Base-by-base conservation (phyloP, 2,113 vertebrate species). In the Pterocles orientalis region DNA sequence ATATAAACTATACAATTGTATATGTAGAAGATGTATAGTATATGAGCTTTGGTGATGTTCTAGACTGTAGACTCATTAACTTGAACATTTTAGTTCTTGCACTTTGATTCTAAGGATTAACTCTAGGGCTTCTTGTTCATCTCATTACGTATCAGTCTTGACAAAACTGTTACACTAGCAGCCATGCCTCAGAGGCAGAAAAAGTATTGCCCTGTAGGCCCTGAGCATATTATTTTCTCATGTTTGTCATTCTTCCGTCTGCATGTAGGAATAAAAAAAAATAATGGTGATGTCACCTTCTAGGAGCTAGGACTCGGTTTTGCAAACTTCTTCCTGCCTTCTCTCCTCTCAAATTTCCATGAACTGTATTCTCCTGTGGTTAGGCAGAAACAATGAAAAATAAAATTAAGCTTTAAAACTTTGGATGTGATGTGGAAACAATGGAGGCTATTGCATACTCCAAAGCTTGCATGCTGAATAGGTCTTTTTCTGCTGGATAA, bases 401-500 rank as follows among this genome's bases (percentile, higher is more conserved):
- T 18, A 72, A 61, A 72, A 23, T 3, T 29, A 51, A 36, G 8
- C 13, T 76, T 71, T 54, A 77, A 62, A 69, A 26, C 23, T 23
- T 64, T 76, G 60, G 76, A 72, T 86, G 60, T 9, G 15, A 60
- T 39, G 7, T 68, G 86, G 78, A 94, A 78, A 86, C 81, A 79
- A 78, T 33, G 14, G 33, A 82, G 12, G 47, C 39, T 90, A 60
- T 6, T 86, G 50, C 33, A 84, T 76, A 64, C 48, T 94, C 71
- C 54, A 94, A 78, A 90, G 70, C 48, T 91, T n/a, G 26, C 60
- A 20, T 51, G 56, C 58, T 88, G 83, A 85, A 91, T 70, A 95
- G 81, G 50, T 92, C 26, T 92, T 90, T 26, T 90, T 91, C 45
- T 90, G 80, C 47, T 69, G 71, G 86, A 10, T 50, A 89, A 92